Percentiles rank a stretch among this genome's conserved stretches.
Evolutionary conservation across 1,140 invertebrate species (phyloP).

Genomic region (Diachasma alloeum): DNA sequence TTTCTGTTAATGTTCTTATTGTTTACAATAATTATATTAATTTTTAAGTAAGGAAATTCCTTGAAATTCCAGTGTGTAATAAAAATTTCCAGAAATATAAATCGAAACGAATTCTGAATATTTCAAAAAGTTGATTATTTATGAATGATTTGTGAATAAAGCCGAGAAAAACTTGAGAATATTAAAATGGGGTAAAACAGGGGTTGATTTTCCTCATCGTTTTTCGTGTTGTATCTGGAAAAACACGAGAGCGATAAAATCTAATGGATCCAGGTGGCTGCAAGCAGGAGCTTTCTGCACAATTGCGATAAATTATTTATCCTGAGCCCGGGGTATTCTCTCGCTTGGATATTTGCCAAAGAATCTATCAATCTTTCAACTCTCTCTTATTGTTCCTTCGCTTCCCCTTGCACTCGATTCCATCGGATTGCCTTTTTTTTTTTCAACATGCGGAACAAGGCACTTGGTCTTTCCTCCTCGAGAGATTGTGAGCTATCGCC

Average conservation of each 20-base stretch:
- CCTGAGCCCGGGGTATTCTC: background rate
- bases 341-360: constrained; percentile 1
- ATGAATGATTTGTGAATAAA: no score
- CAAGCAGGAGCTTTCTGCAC: background rate
- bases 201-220: no score
- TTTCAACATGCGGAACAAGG: background rate
- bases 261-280: background rate
- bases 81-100: no score
- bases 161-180: no score
- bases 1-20: no score
- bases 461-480: constrained; percentile 3
- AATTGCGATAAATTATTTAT: constrained; percentile 8
- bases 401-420: background rate
- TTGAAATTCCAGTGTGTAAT: no score
- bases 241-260: background rate
- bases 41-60: no score
- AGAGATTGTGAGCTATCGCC: constrained; percentile 4
- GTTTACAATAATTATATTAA: no score
- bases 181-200: no score
- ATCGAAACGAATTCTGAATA: no score
- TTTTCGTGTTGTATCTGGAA: no score
- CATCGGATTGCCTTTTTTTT: background rate
- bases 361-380: background rate
- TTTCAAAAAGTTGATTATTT: no score
- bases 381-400: background rate